Base-by-base conservation (phyloP, 2,797 vertebrate genomes). In the Amazona finschi region DNA sequence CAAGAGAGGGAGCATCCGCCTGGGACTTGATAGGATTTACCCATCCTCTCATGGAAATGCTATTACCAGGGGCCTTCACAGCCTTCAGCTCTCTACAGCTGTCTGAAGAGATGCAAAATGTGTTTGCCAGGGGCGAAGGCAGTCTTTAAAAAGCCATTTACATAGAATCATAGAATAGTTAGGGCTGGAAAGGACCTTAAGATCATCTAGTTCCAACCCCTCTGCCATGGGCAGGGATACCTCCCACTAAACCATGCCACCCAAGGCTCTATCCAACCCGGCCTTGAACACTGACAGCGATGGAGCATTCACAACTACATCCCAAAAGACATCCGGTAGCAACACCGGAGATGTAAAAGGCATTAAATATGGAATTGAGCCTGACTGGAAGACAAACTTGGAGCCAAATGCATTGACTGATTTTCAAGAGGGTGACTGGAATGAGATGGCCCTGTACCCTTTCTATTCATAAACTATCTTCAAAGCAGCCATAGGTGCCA, bases 131-230 rank as follows among this genome's bases (percentile, higher is more conserved):
- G 53, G 91, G 95, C 52, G 31, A 94, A 67, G 8, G 33, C 75
- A 89, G 65, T 83, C 72, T 96, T 95, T 77, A 71, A 89, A 94
- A 93, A 87, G n/a, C 75, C 72, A 67, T 92, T 89, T 95, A 62
- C 55, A 36, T 36, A 36, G 36, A 36, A 36, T 36, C 36, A 36
- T 36, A 36, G 36, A 36, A 36, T 36, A 36, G 36, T 36, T 36
- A 36, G 36, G 36, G 36, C 36, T 36, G 36, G 36, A 36, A 36
- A 36, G 36, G 36, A 36, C 36, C 36, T 36, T 36, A 36, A 36
- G 36, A 36, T 36, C 36, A 36, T 36, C 36, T 36, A 36, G 36
- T 36, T 36, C 36, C 36, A 36, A 36, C 36, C 36, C 36, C 36
- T 36, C 36, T 36, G 36, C 36, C 36, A 36, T 36, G 36, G 36